A percentile compares a stretch with the other conserved stretches of the same genome.
Evolutionary conservation across 2,888 invertebrate species (phyloP).

Genomic region (Ashinkailepas kermadecensis): DNA sequence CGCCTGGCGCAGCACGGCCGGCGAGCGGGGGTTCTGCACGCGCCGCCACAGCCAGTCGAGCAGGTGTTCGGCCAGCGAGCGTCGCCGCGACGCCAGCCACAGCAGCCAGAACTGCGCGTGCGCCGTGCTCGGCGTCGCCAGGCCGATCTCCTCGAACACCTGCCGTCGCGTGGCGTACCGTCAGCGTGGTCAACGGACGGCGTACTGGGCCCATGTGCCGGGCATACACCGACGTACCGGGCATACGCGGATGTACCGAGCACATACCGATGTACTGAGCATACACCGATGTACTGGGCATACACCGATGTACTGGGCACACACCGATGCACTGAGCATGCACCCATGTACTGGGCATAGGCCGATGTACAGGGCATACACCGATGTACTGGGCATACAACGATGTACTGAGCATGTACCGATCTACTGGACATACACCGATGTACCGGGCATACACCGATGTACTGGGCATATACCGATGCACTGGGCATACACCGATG

Average conservation of each 20-base stretch:
- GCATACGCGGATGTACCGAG: background rate
- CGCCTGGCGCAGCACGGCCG: constrained; percentile 58
- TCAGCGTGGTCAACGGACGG: background rate
- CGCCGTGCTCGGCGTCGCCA: constrained; percentile 73
- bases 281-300: background rate
- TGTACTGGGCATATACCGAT: background rate
- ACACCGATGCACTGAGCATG: background rate
- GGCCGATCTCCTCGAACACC: constrained; percentile 29
- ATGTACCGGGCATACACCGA: background rate
- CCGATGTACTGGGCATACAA: background rate
- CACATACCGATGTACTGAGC: background rate
- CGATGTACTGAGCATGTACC: background rate
- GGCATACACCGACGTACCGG: background rate
- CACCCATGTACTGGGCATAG: background rate
- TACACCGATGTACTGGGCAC: background rate
- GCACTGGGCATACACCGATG: background rate
- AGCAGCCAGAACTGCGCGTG: constrained; percentile 72
- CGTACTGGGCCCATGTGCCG: background rate
- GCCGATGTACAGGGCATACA: background rate
- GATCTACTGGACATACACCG: background rate
- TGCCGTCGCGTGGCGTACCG: background rate
- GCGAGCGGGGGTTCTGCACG: constrained; percentile 49
- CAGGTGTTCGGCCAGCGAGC: constrained; percentile 55
- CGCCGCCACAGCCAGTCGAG: constrained; percentile 64
- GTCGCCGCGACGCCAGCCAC: constrained; percentile 54